Conservation (phyloP, 1,140 invertebrate species). For the Bombus pascuorum region DNA sequence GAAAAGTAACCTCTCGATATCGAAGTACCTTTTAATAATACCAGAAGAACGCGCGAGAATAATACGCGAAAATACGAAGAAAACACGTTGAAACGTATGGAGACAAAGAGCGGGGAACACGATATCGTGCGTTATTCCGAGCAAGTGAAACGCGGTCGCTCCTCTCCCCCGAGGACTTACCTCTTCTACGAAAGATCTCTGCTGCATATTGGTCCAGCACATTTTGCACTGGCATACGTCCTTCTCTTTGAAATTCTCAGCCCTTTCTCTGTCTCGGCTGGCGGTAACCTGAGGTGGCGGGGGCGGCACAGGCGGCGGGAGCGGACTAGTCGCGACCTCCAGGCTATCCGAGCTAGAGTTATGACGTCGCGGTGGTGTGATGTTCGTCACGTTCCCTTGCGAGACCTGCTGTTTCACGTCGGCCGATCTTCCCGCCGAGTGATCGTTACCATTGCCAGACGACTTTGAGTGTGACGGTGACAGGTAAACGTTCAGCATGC, state of each 20-base stretch:
- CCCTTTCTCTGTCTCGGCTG: conserved; percentile 66
- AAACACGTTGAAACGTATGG: neutral
- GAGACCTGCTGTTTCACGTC: conserved; percentile 65
- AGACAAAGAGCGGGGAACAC: neutral
- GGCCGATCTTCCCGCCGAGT: conserved; percentile 56
- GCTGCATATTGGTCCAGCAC: conserved; percentile 78
- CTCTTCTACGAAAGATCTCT: conserved; percentile 79
- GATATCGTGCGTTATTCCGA: neutral
- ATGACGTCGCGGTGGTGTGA: conserved; percentile 80
- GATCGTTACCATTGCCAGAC: conserved; percentile 57
- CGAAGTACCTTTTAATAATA: neutral
- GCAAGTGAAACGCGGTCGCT: neutral
- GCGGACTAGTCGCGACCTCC: conserved; percentile 80
- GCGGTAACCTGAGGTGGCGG: conserved; percentile 76
- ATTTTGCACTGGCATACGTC: conserved; percentile 78
- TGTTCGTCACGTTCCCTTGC: conserved; percentile 70
- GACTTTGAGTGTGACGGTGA: conserved; percentile 65
- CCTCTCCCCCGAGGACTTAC: conserved; percentile 70
- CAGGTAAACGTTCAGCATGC: conserved; percentile 72
- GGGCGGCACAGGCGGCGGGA: conserved; percentile 80
- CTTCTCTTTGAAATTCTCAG: conserved; percentile 72
- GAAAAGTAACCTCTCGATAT: neutral
- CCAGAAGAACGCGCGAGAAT: neutral
- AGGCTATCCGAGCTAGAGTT: conserved; percentile 81
- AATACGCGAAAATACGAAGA: neutral